Conservation (phyloP, 2,888 invertebrate genomes). For the Seira sanloemensis region DNA sequence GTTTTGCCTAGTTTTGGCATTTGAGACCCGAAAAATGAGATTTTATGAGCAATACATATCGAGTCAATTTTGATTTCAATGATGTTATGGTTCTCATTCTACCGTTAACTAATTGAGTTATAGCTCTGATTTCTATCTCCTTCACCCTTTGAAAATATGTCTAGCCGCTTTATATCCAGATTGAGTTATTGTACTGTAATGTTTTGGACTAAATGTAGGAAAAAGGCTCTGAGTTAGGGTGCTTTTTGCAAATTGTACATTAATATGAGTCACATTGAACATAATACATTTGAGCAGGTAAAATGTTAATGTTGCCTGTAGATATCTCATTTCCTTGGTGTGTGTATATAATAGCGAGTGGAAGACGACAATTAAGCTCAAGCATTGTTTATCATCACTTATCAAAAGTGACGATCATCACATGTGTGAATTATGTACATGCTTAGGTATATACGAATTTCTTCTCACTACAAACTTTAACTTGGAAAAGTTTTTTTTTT, state of each 20-base stretch:
- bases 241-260: too few species aligned
- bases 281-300: too few species aligned
- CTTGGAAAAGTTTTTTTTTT: background rate
- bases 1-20: background rate
- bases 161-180: background rate
- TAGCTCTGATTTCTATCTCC: background rate
- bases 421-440: background rate
- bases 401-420: background rate
- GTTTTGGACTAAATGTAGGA: too few species aligned
- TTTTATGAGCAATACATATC: background rate
- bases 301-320: too few species aligned
- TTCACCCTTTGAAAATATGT: background rate
- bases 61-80: background rate
- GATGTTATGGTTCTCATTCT: background rate
- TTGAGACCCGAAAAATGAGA: background rate
- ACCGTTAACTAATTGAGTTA: background rate
- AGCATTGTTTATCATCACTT: background rate
- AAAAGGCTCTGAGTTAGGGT: too few species aligned
- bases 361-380: background rate
- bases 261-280: too few species aligned
- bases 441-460: background rate
- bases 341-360: too few species aligned
- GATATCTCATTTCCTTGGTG: too few species aligned
- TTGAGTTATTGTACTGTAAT: background rate
- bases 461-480: too few species aligned